Conservation (phyloP, 2,888 invertebrate species). For the Lutraria lutraria region DNA sequence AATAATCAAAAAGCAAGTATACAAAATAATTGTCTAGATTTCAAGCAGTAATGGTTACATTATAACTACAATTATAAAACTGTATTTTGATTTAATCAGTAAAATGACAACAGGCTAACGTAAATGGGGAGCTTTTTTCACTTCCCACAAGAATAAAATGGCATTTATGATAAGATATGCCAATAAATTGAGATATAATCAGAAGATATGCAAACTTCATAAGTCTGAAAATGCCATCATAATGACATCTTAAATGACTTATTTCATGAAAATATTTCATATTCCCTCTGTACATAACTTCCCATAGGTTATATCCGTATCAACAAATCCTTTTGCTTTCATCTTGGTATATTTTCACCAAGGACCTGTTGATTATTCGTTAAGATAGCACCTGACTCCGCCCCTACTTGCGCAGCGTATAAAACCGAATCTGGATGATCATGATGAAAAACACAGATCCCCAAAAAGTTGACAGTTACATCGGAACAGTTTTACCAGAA, state of each 20-base stretch:
- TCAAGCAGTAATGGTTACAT: background rate
- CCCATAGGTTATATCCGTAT: constrained; percentile 2
- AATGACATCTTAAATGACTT: constrained; percentile 26
- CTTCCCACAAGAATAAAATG: constrained; percentile 25
- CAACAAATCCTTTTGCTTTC: constrained; percentile 15
- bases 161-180: constrained; percentile 2
- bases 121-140: background rate
- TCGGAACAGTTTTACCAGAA: background rate
- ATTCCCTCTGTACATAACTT: constrained; percentile 15
- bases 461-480: constrained; percentile 2
- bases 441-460: background rate
- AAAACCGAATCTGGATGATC: background rate
- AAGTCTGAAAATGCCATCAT: constrained; percentile 26
- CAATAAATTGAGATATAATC: constrained; percentile 26
- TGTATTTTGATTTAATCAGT: background rate
- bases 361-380: constrained; percentile 35
- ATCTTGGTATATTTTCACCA: constrained; percentile 24
- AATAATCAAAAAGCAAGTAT: too few species aligned
- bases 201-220: constrained; percentile 23
- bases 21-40: too few species aligned
- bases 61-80: background rate
- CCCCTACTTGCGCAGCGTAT: background rate
- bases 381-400: constrained; percentile 25
- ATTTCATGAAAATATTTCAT: constrained; percentile 34
- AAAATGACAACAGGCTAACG: constrained; percentile 8